Evolutionary conservation across 2,797 vertebrate species (phyloP).

Genomic region (Tokudaia tokunoshimensis): DNA sequence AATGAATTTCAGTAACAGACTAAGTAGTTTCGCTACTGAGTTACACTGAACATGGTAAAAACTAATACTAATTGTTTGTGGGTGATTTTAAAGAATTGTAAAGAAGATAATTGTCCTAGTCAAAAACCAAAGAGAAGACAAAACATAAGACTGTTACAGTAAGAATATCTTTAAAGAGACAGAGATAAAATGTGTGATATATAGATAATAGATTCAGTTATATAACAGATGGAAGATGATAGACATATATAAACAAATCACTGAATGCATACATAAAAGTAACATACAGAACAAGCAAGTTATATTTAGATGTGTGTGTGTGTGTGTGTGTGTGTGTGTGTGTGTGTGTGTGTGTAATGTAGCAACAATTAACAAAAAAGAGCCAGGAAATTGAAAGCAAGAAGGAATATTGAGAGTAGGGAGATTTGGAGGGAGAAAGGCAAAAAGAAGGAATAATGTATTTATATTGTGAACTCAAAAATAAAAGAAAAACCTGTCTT

Average conservation of each 20-base stretch:
- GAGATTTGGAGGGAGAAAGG: neutral
- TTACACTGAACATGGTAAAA: neutral
- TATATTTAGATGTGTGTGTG: too few relatives aligned
- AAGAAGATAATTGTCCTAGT: neutral
- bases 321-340: neutral
- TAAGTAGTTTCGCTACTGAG: neutral
- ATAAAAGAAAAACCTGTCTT: neutral
- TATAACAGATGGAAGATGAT: neutral
- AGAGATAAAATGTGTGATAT: neutral
- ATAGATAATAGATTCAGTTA: neutral
- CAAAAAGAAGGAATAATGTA: neutral
- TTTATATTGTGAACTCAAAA: neutral
- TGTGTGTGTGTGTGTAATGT: neutral
- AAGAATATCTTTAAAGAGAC: neutral
- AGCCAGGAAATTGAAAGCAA: neutral
- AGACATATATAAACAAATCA: neutral
- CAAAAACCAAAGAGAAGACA: neutral
- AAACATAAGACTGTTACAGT: neutral
- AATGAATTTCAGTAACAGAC: slow-evolving; percentile 9
- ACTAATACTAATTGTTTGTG: neutral
- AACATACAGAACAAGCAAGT: neutral
- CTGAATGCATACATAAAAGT: neutral
- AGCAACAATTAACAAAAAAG: neutral
- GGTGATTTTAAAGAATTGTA: neutral
- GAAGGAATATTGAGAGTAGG: neutral